These are phyloP conservation scores for Enteromius afrohamiltoni DNA, from an alignment of 2,797 vertebrate genomes.

Conservation along the genomic window DNA sequence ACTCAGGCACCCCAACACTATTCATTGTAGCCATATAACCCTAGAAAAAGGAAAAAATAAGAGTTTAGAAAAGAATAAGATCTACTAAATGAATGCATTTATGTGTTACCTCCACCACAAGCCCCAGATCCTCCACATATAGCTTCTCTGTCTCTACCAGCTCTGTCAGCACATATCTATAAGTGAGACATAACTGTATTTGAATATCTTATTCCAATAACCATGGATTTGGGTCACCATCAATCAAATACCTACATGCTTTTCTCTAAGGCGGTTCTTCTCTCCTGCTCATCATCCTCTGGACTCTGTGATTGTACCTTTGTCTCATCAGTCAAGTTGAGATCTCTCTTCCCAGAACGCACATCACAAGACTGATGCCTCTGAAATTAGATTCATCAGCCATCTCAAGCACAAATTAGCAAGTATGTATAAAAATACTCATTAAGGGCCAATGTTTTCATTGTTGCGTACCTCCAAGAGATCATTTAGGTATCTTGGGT, in stretches of 20 bases:
- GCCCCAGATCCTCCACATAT: conserved; percentile 89
- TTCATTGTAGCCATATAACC: conserved; percentile 96
- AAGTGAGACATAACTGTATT: conserved; percentile 23
- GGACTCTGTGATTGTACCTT: background rate
- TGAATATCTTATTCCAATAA: background rate
- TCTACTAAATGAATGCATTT: background rate
- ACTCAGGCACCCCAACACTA: conserved; percentile 90
- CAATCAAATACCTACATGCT: conserved; percentile 49
- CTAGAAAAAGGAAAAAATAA: conserved; percentile 65
- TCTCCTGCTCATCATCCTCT: conserved; percentile 17
- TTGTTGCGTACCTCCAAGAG: conserved; percentile 61
- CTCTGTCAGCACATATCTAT: conserved; percentile 88
- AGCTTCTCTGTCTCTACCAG: conserved; percentile 88
- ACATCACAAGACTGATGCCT: conserved; percentile 11
- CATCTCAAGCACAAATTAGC: background rate
- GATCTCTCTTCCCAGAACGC: background rate
- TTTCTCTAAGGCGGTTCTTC: conserved; percentile 50
- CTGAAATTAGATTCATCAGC: conserved; percentile 31
- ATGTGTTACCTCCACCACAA: conserved; percentile 84
- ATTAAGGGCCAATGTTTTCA: background rate
- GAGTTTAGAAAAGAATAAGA: background rate
- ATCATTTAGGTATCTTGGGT: conserved; percentile 60
- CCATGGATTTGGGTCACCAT: background rate
- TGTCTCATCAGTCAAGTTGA: background rate
- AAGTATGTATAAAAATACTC: background rate